A percentile compares a stretch with the other conserved stretches of the same genome.
phyloP scores from a whole-genome alignment of 2,888 invertebrate genomes.

The Teleogryllus oceanicus region DNA sequence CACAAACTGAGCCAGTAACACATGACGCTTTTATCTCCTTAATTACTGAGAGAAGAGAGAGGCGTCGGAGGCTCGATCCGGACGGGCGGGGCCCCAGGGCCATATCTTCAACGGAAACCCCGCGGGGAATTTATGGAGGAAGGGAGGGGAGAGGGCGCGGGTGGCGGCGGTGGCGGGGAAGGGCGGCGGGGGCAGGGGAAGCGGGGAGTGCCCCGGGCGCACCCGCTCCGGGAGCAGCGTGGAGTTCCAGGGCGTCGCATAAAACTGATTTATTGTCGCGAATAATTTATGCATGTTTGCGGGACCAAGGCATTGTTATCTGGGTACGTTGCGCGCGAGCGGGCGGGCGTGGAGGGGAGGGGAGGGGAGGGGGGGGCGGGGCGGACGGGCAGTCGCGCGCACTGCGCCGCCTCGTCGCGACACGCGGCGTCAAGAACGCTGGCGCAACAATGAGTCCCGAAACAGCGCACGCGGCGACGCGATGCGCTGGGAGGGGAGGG shows the following conservation, averaged over 20 bases:
- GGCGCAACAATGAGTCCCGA: background rate
- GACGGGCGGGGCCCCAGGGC: background rate
- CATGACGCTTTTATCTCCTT: background rate
- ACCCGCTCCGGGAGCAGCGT: background rate
- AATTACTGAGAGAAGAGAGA: background rate
- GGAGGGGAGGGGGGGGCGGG: no score
- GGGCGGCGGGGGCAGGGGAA: no score
- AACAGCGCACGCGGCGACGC: background rate
- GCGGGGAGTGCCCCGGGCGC: no score
- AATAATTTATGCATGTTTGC: constrained; percentile 6
- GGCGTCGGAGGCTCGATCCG: background rate
- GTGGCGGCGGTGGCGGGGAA: no score
- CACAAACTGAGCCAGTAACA: background rate
- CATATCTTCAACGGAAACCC: constrained; percentile 18
- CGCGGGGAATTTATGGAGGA: background rate
- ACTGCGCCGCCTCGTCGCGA: no score
- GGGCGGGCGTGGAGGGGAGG: no score
- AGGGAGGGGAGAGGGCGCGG: no score
- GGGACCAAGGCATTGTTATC: background rate
- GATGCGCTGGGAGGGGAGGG: no score
- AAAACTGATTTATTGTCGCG: constrained; percentile 3
- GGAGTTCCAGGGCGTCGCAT: background rate
- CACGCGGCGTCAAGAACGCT: background rate
- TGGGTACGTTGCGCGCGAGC: background rate
- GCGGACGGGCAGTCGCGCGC: no score